Evolutionary conservation across 2,113 vertebrate genomes (phyloP).

Genomic region (Procavia capensis): DNA sequence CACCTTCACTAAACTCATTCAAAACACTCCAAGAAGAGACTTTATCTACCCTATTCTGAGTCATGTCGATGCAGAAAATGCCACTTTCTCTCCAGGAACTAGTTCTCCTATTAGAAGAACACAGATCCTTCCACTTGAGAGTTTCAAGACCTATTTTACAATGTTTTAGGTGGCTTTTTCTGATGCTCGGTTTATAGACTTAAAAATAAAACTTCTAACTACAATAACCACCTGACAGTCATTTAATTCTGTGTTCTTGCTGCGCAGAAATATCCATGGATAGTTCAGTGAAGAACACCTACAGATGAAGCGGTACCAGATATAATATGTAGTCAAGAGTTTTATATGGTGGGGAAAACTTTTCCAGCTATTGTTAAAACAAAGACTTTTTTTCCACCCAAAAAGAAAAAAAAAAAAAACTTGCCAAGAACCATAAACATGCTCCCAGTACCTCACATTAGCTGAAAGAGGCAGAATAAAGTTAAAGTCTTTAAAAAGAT

Average conservation of each 20-base stretch:
- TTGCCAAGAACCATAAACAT: background rate
- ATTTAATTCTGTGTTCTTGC: conserved; percentile 24
- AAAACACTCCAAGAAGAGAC: background rate
- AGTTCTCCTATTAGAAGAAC: background rate
- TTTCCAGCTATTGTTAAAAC: conserved; percentile 2
- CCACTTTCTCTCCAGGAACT: background rate
- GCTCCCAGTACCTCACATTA: background rate
- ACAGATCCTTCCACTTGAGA: background rate
- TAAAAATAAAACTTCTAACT: conserved; percentile 34
- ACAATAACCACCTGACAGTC: conserved; percentile 2
- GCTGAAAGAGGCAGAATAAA: background rate
- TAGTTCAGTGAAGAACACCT: background rate
- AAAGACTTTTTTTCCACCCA: background rate
- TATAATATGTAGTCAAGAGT: background rate
- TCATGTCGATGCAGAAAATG: background rate
- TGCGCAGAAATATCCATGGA: background rate
- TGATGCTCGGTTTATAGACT: background rate
- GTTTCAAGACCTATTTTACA: background rate
- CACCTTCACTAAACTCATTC: background rate
- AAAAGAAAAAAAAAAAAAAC: background rate
- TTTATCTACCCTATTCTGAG: background rate
- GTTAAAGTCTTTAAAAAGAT: conserved; percentile 62
- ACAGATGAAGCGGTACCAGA: background rate
- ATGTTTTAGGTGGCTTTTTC: background rate
- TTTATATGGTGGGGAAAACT: background rate